A percentile compares a stretch with the other conserved stretches of the same genome.
phyloP scores from a whole-genome alignment of 2,797 vertebrate species.

The Florisuga fusca region DNA sequence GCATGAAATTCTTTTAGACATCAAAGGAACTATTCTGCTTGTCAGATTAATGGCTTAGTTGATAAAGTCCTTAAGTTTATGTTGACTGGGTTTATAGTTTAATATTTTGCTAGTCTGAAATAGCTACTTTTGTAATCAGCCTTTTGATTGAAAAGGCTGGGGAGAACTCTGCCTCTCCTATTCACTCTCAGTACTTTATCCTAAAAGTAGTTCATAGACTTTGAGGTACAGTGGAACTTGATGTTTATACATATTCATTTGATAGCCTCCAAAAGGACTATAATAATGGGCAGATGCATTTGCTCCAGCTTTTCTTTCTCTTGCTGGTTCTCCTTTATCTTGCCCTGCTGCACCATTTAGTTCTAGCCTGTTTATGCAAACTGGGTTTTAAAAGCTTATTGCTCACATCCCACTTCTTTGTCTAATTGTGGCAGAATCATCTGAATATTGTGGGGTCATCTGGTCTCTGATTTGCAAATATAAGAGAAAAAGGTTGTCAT shows the following conservation, averaged over 20 bases:
- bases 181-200: neutral
- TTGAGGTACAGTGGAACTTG: neutral
- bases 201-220: neutral
- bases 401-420: slow-evolving; percentile 25
- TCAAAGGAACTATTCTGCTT: neutral
- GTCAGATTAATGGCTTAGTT: neutral
- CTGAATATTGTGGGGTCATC: neutral
- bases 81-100: neutral
- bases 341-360: neutral
- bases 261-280: neutral
- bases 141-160: neutral
- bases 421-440: neutral
- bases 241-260: neutral
- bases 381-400: neutral
- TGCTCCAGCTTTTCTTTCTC: neutral
- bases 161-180: neutral
- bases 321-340: neutral
- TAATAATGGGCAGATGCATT: neutral
- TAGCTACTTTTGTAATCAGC: neutral
- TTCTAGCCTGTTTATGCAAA: neutral
- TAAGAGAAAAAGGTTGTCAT: neutral
- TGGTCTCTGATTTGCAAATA: neutral
- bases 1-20: neutral
- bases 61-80: slow-evolving; percentile 6
- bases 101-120: slow-evolving; percentile 11